Conservation (phyloP, 2,888 invertebrate genomes). For the Punctoribates punctum region DNA sequence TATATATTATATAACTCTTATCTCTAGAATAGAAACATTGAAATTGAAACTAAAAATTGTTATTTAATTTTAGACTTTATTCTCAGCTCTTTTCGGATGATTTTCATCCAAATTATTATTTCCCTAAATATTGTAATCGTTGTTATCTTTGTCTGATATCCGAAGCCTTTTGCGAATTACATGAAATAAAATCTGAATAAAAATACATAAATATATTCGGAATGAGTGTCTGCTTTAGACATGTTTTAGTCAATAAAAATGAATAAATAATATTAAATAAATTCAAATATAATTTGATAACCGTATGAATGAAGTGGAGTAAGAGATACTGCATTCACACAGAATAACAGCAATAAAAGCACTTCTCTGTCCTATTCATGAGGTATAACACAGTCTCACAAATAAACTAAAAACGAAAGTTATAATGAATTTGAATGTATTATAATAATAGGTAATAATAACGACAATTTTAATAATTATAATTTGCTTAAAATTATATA, state of each 20-base stretch:
- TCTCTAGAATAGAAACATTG: neutral
- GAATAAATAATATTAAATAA: too few relatives aligned
- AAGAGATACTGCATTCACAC: neutral
- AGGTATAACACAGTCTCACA: neutral
- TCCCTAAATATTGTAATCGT: too few relatives aligned
- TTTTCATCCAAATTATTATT: too few relatives aligned
- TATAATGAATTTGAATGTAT: slow-evolving; percentile 9
- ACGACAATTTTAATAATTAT: neutral
- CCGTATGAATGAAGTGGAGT: neutral
- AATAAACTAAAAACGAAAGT: neutral
- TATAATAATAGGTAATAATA: neutral
- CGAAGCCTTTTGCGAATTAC: too few relatives aligned
- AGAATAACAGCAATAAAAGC: neutral
- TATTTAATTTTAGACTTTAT: slow-evolving; percentile 9
- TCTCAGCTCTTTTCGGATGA: too few relatives aligned
- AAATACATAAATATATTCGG: too few relatives aligned
- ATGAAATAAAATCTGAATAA: too few relatives aligned
- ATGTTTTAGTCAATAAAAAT: too few relatives aligned
- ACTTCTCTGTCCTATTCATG: neutral
- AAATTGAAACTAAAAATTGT: slow-evolving; percentile 5
- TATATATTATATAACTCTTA: neutral
- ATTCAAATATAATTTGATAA: neutral
- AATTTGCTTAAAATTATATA: neutral
- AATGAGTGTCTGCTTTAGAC: too few relatives aligned
- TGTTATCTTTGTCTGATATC: too few relatives aligned